A percentile compares a stretch with the other conserved stretches of the same genome.
These are phyloP conservation scores for Paratilapia polleni DNA, from an alignment of 2,113 vertebrate species.

Conservation along the genomic window DNA sequence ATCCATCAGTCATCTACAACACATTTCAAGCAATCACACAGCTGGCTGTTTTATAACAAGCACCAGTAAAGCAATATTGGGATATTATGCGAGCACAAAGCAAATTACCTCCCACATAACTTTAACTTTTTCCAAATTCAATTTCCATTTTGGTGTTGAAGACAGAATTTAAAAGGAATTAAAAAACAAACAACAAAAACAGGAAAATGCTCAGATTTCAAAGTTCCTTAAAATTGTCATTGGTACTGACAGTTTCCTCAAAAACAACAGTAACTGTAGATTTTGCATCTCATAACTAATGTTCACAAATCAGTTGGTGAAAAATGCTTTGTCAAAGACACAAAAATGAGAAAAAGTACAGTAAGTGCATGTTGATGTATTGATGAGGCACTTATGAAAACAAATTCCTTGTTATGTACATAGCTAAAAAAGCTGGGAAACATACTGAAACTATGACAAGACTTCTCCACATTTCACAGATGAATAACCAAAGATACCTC, in stretches of 20 bases:
- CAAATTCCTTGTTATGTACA: not conserved
- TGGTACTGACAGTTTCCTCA: not conserved
- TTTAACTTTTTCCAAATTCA: not conserved
- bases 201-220: not conserved
- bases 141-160: slow-evolving; percentile 14
- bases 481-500: not conserved
- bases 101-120: slow-evolving; percentile 2
- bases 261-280: not conserved
- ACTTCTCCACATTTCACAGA: not conserved
- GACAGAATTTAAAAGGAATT: not conserved
- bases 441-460: too few species aligned
- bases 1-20: slow-evolving; percentile 38
- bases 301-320: not conserved
- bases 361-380: not conserved
- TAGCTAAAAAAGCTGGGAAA: too few species aligned
- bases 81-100: slow-evolving; percentile 8
- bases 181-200: not conserved
- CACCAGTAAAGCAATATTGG: slow-evolving; percentile 12
- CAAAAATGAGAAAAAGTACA: not conserved
- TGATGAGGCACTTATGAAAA: not conserved
- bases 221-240: not conserved
- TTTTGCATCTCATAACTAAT: not conserved
- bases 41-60: slow-evolving; percentile 16
- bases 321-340: not conserved
- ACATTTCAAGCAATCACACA: not conserved